Evolutionary conservation across 2,113 vertebrate species (phyloP).

Genomic region (Herpailurus yagouaroundi): DNA sequence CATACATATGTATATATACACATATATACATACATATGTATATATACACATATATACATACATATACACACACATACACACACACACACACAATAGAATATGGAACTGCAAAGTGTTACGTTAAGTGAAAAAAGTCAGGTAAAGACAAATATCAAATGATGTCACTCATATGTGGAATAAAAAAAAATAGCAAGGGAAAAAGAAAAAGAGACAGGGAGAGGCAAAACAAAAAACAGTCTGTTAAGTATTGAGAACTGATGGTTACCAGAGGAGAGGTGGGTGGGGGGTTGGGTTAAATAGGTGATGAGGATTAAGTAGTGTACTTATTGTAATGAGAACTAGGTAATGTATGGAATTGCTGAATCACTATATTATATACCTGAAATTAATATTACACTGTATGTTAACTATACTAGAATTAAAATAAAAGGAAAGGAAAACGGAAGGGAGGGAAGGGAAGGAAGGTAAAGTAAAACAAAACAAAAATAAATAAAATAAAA

Average conservation of each 20-base stretch:
- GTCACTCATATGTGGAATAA: neutral
- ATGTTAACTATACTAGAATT: neutral
- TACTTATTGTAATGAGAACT: neutral
- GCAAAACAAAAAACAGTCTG: neutral
- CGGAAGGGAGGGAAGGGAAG: too few species aligned
- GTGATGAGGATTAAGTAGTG: neutral
- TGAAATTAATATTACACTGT: neutral
- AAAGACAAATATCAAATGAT: neutral
- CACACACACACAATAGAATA: too few species aligned
- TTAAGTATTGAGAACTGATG: neutral
- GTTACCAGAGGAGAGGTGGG: neutral
- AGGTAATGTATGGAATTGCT: neutral
- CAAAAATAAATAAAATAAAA: too few species aligned
- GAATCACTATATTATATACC: neutral
- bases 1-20: too few species aligned
- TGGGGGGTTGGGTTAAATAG: neutral
- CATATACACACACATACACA: neutral
- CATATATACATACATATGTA: neutral
- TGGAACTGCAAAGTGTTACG: neutral
- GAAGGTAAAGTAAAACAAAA: too few species aligned
- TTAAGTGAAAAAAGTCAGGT: neutral
- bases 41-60: neutral
- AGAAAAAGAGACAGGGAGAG: neutral
- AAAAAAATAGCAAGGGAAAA: neutral
- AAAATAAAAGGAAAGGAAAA: neutral